Evolutionary conservation across 1,140 invertebrate species (phyloP).

Genomic region (silkworm (Bombyx mori)): ASM3026992v2 NC_085128.1:18075001-18075500

Average conservation of each 20-base stretch:
- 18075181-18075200: background rate
- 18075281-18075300: constrained; percentile 28
- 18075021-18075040: no score
- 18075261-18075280: background rate
- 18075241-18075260: no score
- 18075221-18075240: no score
- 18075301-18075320: constrained; percentile 58
- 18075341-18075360: constrained; percentile 61
- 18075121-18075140: no score
- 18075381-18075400: constrained; percentile 69
- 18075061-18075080: no score
- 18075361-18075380: constrained; percentile 53
- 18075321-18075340: constrained; percentile 63
- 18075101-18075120: no score
- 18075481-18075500: constrained; percentile 69
- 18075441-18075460: constrained; percentile 66
- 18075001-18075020: no score
- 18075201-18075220: no score
- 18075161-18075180: background rate
- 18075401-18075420: constrained; percentile 65
- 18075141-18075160: background rate
- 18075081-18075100: background rate
- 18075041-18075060: no score
- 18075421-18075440: constrained; percentile 62
- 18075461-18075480: constrained; percentile 65